These are phyloP conservation scores for Danio aesculapii DNA, from an alignment of 2,797 vertebrate species.

Conservation along the genomic window DNA sequence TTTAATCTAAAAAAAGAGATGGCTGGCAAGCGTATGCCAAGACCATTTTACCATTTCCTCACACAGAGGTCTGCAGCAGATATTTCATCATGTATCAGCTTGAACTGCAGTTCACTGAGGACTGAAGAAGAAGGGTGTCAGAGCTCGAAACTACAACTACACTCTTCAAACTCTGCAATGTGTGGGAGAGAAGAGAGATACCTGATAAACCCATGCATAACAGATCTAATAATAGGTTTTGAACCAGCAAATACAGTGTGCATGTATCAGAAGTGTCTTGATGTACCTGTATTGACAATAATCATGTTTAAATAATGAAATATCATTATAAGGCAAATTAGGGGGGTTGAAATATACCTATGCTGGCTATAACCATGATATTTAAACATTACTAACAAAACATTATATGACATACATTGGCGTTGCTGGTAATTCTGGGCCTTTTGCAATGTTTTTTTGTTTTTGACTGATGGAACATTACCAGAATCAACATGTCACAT, in stretches of 20 bases:
- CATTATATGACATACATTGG: too few species aligned
- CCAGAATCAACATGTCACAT: too few species aligned
- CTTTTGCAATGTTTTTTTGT: too few species aligned
- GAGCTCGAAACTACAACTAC: constrained; percentile 13
- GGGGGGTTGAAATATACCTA: too few species aligned
- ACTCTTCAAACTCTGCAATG: constrained; percentile 16
- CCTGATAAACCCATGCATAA: constrained; percentile 26
- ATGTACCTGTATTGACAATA: neutral
- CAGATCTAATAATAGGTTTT: constrained; percentile 15
- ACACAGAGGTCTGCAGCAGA: constrained; percentile 18
- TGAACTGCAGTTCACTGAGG: constrained; percentile 31
- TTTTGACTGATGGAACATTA: too few species aligned
- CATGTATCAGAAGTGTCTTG: neutral
- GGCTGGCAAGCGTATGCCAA: constrained; percentile 10
- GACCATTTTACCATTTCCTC: constrained; percentile 10
- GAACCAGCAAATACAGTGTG: neutral
- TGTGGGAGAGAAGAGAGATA: constrained; percentile 24
- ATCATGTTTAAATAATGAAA: too few species aligned
- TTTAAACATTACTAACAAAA: too few species aligned
- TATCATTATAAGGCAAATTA: too few species aligned
- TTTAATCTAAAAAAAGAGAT: constrained; percentile 6
- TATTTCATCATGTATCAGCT: constrained; percentile 34
- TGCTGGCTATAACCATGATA: too few species aligned
- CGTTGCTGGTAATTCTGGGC: too few species aligned
- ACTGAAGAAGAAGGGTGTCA: constrained; percentile 26